Evolutionary conservation across 1,140 invertebrate species (phyloP).

Genomic region (Helicoverpa zea): DNA sequence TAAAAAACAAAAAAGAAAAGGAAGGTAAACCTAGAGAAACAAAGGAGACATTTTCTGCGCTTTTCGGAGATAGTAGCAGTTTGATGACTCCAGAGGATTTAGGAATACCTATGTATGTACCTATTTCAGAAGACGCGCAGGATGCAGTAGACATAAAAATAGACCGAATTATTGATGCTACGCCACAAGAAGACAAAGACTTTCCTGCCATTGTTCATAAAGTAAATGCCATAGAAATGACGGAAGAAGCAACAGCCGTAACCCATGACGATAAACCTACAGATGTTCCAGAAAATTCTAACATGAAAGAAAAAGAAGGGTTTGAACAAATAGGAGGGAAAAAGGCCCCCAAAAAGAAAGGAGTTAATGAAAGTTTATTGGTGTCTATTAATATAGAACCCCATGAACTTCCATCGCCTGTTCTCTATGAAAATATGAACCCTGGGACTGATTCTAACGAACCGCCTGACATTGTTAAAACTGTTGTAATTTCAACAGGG

Average conservation of each 20-base stretch:
- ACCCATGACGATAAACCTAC: neutral
- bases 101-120: slow-evolving; percentile 63
- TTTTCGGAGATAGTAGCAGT: slow-evolving; percentile 80
- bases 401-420: slow-evolving; percentile 13
- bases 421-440: slow-evolving; percentile 56
- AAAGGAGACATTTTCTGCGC: slow-evolving; percentile 73
- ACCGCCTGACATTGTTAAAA: slow-evolving; percentile 62
- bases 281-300: slow-evolving; percentile 41
- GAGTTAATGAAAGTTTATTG: neutral
- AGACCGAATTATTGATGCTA: neutral
- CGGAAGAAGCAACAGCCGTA: neutral
- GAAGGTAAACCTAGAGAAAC: slow-evolving; percentile 52
- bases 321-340: slow-evolving; percentile 8
- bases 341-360: neutral
- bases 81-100: slow-evolving; percentile 81
- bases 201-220: neutral
- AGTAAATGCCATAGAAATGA: neutral
- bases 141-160: slow-evolving; percentile 66
- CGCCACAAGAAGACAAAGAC: neutral
- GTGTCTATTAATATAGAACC: neutral
- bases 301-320: slow-evolving; percentile 48
- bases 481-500: slow-evolving; percentile 74
- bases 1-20: slow-evolving; percentile 55
- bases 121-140: slow-evolving; percentile 74
- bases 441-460: slow-evolving; percentile 50